These are phyloP conservation scores for Asbolus verrucosus DNA, from an alignment of 1,140 invertebrate genomes.

Conservation along the genomic window DNA sequence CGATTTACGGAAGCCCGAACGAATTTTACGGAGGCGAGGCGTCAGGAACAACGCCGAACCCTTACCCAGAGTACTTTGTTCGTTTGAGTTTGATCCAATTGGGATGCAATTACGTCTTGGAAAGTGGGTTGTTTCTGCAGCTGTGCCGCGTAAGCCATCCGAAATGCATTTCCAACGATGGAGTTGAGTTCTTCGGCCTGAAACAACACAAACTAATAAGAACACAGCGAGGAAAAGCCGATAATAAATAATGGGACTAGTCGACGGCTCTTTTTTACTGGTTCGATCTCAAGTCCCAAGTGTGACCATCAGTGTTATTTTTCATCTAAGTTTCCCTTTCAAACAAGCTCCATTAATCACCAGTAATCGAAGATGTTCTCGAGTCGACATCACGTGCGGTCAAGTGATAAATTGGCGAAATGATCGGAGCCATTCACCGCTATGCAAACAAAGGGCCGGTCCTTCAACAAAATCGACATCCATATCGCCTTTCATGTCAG, in stretches of 20 bases:
- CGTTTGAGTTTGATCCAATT: constrained; percentile 62
- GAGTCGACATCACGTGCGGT: constrained; percentile 43
- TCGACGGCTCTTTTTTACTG: constrained; percentile 12
- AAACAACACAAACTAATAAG: constrained; percentile 61
- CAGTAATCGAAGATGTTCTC: constrained; percentile 50
- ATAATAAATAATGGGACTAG: constrained; percentile 19
- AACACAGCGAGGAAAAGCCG: neutral
- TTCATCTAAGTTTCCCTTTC: constrained; percentile 47
- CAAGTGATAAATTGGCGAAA: constrained; percentile 49
- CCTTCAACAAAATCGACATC: constrained; percentile 17
- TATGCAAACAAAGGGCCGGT: constrained; percentile 40
- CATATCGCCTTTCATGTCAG: constrained; percentile 34
- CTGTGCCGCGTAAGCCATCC: constrained; percentile 90
- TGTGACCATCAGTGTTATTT: constrained; percentile 47
- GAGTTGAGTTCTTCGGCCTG: constrained; percentile 91
- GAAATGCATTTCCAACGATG: constrained; percentile 91
- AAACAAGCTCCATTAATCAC: constrained; percentile 52
- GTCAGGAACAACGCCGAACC: constrained; percentile 1
- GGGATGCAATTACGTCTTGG: constrained; percentile 66
- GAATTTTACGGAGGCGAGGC: neutral
- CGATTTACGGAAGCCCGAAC: neutral
- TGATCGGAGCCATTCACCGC: constrained; percentile 14
- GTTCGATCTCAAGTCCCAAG: constrained; percentile 26
- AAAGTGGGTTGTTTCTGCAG: constrained; percentile 75
- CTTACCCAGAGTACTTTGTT: constrained; percentile 64